Evolutionary conservation across 2,888 invertebrate genomes (phyloP), one percentile per base, ranked within the genome.

Genomic region (Dryobota labecula): DNA sequence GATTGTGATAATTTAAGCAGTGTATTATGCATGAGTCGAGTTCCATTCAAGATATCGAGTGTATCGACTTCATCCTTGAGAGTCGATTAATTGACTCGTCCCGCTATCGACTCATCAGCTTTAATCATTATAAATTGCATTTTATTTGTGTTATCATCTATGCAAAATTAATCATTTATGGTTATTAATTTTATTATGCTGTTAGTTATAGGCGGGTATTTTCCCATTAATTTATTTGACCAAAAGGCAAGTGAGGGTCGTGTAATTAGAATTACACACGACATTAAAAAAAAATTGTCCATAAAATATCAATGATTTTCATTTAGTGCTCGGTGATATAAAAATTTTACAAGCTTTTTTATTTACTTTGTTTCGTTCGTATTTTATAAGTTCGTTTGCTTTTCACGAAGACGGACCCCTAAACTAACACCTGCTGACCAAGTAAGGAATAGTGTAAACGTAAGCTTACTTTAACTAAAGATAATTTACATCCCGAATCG

Each of bases 71-170:
- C 43, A 43, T 54, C 13, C 64, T 62, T 56, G 60, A n/a, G 27
- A 65, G 53, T 56, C 67, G 67, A 79, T 57, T 70, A 70, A 61
- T 47, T 56, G 54, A 57, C 41, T 63, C 67, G 49, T 51, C 68
- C 27, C 15, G 27, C 67, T 51, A 61, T 56, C 51, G 49, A 77
- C 61, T 62, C 47, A 77, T 66, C 51, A 66, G 61, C 65, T 77
- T 62, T 24, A 66, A 72, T 77, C 8, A 77, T 61, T 76, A 61
- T 56, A 73, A 33, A 66, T 66, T 66, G 20, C 18, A 72, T 62
- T 77, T 73, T 49, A 41, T 60, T 70, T 54, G 5, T 49, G 33
- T 20, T 30, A 54, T 45, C 30, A 60, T 45, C 33, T 64, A 38
- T 27, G 43, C 49, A 27, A 67, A 24, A 58, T 73, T 43, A 49